phyloP scores from a whole-genome alignment of 2,888 invertebrate genomes.

The Polydrusus pterygomalis region DNA sequence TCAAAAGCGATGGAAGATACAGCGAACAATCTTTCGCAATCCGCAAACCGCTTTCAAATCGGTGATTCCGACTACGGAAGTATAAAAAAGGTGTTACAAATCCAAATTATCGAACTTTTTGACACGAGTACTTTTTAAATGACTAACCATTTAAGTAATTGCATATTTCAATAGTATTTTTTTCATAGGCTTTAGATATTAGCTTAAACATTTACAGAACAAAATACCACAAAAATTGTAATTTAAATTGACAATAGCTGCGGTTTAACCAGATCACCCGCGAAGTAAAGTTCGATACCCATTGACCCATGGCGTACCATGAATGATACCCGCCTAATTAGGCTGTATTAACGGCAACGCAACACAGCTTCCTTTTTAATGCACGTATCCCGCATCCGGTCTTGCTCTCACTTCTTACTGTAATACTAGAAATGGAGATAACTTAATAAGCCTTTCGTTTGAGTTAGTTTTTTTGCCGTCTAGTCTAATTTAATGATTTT shows the following conservation, averaged over 20 bases:
- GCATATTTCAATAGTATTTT: background rate
- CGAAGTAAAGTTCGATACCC: conserved; percentile 39
- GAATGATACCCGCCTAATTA: conserved; percentile 49
- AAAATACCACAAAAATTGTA: conserved; percentile 13
- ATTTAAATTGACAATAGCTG: conserved; percentile 22
- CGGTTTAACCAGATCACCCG: conserved; percentile 33
- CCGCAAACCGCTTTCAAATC: no score
- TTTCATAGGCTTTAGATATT: background rate
- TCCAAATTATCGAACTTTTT: no score
- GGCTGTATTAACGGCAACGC: conserved; percentile 60
- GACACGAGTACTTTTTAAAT: no score
- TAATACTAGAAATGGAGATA: conserved; percentile 42
- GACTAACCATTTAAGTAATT: background rate
- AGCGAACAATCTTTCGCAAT: no score
- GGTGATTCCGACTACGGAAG: no score
- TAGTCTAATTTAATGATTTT: no score
- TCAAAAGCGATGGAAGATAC: no score
- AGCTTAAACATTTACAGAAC: conserved; percentile 5
- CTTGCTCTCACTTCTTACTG: conserved; percentile 46
- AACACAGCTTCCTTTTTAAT: conserved; percentile 68
- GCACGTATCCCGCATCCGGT: conserved; percentile 70
- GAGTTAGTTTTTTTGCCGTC: background rate
- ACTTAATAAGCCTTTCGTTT: background rate
- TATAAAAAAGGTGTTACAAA: no score
- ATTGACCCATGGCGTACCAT: conserved; percentile 51